Percentiles rank a stretch among this genome's conserved stretches.
phyloP scores from a whole-genome alignment of 1,140 invertebrate species.

The Leptoteleia sp. region DNA sequence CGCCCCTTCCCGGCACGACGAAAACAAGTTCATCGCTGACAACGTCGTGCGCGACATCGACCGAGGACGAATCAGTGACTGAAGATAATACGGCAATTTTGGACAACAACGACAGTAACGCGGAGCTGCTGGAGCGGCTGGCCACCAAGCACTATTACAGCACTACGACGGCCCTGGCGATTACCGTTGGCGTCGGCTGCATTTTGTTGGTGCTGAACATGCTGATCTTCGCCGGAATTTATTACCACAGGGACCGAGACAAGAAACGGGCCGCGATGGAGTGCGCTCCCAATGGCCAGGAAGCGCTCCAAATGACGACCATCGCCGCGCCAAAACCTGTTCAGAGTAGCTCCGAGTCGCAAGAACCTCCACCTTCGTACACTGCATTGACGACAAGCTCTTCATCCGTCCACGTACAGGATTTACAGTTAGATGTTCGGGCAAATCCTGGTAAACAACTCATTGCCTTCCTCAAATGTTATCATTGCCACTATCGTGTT shows the following conservation, averaged over 20 bases:
- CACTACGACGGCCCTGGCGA: constrained; percentile 90
- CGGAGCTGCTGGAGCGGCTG: constrained; percentile 80
- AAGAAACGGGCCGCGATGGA: no score
- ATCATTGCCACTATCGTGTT: no score
- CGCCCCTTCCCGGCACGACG: constrained; percentile 79
- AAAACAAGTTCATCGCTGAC: constrained; percentile 73
- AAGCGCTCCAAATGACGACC: constrained; percentile 77
- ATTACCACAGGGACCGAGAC: no score
- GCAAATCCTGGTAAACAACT: constrained; percentile 45
- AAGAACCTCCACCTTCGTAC: constrained; percentile 80
- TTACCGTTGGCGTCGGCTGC: constrained; percentile 94
- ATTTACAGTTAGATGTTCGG: constrained; percentile 43
- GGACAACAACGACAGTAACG: constrained; percentile 79
- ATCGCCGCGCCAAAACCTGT: constrained; percentile 56
- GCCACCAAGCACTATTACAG: constrained; percentile 84
- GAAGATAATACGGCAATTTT: constrained; percentile 72
- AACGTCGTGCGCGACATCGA: constrained; percentile 76
- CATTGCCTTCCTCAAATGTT: not conserved
- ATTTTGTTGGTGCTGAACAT: constrained; percentile 92
- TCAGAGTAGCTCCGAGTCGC: constrained; percentile 64
- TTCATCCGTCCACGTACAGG: constrained; percentile 72
- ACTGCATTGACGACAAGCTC: constrained; percentile 78
- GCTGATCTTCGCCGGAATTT: constrained; percentile 81
- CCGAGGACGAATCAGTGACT: constrained; percentile 73
- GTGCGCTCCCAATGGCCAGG: no score